phyloP scores from a whole-genome alignment of 2,888 invertebrate genomes.

The Tetragonula carbonaria region DNA sequence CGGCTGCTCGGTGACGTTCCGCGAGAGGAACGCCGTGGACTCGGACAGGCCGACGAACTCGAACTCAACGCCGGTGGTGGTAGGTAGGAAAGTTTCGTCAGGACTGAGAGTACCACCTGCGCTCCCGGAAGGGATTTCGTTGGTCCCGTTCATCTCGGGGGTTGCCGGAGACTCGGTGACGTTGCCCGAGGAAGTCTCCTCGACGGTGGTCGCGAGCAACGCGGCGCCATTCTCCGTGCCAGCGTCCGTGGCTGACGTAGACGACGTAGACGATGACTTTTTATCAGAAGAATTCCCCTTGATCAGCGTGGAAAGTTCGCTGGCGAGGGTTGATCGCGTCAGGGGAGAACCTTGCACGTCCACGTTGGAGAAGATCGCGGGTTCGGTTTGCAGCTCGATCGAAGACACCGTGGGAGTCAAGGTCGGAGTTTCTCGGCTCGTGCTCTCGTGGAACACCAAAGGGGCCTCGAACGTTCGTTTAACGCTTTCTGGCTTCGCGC shows the following conservation, averaged over 20 bases:
- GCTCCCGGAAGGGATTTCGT: conserved; percentile 37
- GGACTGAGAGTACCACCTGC: conserved; percentile 14
- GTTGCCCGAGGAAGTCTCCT: conserved; percentile 12
- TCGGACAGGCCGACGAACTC: conserved; percentile 78
- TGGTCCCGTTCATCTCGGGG: conserved; percentile 42
- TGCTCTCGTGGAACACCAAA: not conserved
- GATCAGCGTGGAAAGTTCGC: conserved; percentile 60
- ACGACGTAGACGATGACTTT: not conserved
- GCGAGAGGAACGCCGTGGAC: not conserved
- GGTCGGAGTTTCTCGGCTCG: not conserved
- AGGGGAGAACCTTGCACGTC: conserved; percentile 66
- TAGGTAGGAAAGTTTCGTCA: conserved; percentile 46
- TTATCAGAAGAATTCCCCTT: conserved; percentile 23
- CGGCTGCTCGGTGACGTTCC: conserved; percentile 44
- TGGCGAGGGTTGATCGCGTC: conserved; percentile 62
- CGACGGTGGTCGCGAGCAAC: conserved; percentile 9
- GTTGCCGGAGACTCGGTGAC: not conserved
- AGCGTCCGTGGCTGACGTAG: not conserved
- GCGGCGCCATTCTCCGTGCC: conserved; percentile 8
- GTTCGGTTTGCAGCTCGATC: conserved; percentile 35
- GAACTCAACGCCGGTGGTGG: conserved; percentile 74
- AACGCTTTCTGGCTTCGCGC: conserved; percentile 31
- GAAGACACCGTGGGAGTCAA: conserved; percentile 14
- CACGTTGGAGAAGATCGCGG: conserved; percentile 16
- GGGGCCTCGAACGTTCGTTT: conserved; percentile 13